A percentile compares a stretch with the other conserved stretches of the same genome.
phyloP scores from a whole-genome alignment of 1,140 invertebrate species.

The Oncopeltus fasciatus region DNA sequence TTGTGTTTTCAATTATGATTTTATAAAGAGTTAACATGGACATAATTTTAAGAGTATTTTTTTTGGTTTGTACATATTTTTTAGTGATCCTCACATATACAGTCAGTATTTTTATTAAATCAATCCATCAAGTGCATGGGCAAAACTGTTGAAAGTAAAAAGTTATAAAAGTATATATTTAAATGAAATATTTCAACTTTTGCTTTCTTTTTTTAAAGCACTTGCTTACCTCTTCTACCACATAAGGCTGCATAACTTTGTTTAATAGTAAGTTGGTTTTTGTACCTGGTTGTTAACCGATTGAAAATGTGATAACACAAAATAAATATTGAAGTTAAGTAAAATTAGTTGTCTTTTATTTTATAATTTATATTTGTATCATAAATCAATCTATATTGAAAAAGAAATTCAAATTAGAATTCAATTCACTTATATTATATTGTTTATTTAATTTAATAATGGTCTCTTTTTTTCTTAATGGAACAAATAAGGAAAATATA shows the following conservation, averaged over 20 bases:
- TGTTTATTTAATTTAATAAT: background rate
- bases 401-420: background rate
- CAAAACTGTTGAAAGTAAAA: background rate
- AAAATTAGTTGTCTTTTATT: background rate
- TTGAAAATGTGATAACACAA: background rate
- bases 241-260: background rate
- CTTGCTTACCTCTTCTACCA: conserved; percentile 4
- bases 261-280: background rate
- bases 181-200: background rate
- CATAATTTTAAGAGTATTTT: conserved; percentile 2
- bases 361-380: background rate
- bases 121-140: background rate
- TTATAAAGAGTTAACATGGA: background rate
- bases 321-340: background rate
- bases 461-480: background rate
- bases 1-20: background rate
- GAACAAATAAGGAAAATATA: background rate
- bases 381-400: background rate
- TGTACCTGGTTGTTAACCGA: background rate
- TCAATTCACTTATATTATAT: background rate
- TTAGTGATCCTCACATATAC: background rate
- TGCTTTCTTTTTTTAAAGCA: conserved; percentile 6
- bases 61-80: background rate
- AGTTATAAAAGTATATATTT: background rate
- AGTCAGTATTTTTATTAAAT: conserved; percentile 5